Conservation (phyloP, 2,888 invertebrate genomes). For the Trissoscelio sp. region DNA sequence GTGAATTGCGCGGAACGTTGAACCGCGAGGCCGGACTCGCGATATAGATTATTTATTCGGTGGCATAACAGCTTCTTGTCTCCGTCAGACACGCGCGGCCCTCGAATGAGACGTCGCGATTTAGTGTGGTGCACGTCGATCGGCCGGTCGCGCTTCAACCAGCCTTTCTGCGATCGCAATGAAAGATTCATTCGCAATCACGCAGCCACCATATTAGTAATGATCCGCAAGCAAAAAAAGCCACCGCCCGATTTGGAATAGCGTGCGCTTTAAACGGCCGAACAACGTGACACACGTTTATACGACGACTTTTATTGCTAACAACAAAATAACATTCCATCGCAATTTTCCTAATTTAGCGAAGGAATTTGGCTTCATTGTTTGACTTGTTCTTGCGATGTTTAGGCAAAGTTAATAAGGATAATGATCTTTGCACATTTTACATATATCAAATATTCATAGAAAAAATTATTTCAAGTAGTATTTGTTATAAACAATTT, state of each 20-base stretch:
- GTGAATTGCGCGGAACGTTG: constrained; percentile 1
- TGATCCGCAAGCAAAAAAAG: constrained; percentile 72
- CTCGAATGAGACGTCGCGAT: constrained; percentile 62
- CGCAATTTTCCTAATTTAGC: constrained; percentile 45
- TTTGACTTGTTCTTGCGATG: constrained; percentile 17
- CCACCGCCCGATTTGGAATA: constrained; percentile 73
- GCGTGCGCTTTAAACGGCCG: constrained; percentile 28
- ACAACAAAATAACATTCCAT: constrained; percentile 38
- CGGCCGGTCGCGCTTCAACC: constrained; percentile 17
- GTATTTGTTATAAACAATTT: no score
- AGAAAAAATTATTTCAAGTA: no score
- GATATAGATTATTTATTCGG: constrained; percentile 46
- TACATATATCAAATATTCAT: no score
- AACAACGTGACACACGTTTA: constrained; percentile 43
- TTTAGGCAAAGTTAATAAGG: constrained; percentile 8
- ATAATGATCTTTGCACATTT: no score
- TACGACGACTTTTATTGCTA: constrained; percentile 29
- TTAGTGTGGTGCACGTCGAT: constrained; percentile 27
- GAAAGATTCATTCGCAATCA: constrained; percentile 74
- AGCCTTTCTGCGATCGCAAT: constrained; percentile 62
- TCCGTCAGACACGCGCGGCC: constrained; percentile 32
- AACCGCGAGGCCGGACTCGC: no score
- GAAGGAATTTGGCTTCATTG: constrained; percentile 40
- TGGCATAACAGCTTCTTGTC: constrained; percentile 23
- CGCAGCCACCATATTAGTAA: constrained; percentile 66